Conservation (phyloP, 2,888 invertebrate species). For the Ophion ventricosus region DNA sequence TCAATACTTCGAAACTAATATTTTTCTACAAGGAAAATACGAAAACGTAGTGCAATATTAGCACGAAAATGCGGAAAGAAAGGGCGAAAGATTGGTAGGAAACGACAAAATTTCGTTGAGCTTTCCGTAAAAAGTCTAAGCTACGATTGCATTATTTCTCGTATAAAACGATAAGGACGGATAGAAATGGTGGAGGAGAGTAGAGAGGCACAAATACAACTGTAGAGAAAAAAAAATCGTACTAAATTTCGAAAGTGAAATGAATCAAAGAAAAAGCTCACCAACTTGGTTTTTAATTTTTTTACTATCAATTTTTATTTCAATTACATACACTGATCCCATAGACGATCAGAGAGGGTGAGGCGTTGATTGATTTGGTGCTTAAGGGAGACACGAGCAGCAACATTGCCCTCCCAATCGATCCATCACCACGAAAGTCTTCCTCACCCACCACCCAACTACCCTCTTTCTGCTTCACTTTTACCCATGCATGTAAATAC, state of each 20-base stretch:
- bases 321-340: not conserved
- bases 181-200: not conserved
- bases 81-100: not conserved
- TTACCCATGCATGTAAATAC: conserved; percentile 22
- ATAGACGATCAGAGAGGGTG: conserved; percentile 37
- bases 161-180: not conserved
- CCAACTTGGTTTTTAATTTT: not conserved
- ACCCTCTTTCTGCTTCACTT: conserved; percentile 51
- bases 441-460: conserved; percentile 39
- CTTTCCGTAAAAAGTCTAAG: not conserved
- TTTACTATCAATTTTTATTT: not conserved
- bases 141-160: not conserved
- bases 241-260: not conserved
- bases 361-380: conserved; percentile 69
- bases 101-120: not conserved
- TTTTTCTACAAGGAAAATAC: not conserved
- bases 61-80: not conserved
- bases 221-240: not conserved
- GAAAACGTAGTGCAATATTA: not conserved
- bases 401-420: conserved; percentile 66
- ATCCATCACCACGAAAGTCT: conserved; percentile 65
- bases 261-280: not conserved
- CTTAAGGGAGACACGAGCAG: conserved; percentile 66
- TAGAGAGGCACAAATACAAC: not conserved
- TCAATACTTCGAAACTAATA: conserved; percentile 17